phyloP scores from a whole-genome alignment of 2,888 invertebrate species.

The Watsonalla cultraria region DNA sequence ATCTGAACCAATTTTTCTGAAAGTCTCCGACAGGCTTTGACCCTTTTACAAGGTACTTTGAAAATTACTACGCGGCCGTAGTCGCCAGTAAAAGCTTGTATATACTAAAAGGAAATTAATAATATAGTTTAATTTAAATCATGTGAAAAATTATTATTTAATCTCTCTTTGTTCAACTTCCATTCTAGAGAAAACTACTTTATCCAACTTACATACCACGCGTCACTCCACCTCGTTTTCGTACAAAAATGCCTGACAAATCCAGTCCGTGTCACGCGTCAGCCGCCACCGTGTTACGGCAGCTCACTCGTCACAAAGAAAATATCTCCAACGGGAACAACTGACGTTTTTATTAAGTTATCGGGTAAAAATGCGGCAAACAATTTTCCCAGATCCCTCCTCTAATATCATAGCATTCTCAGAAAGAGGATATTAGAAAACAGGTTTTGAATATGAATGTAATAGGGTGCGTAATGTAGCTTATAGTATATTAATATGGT shows the following conservation, averaged over 20 bases:
- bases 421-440: neutral
- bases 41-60: no score
- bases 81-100: no score
- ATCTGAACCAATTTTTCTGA: no score
- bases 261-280: neutral
- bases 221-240: neutral
- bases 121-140: no score
- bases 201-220: neutral
- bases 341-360: constrained; percentile 4
- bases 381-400: neutral
- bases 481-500: no score
- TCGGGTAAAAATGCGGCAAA: neutral
- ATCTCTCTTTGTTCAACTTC: no score
- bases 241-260: neutral
- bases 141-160: no score
- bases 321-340: constrained; percentile 9
- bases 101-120: no score
- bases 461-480: neutral
- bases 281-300: neutral
- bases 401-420: neutral
- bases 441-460: neutral
- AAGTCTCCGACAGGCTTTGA: no score
- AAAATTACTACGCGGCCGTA: no score
- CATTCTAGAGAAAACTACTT: neutral
- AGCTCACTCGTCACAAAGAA: constrained; percentile 6